phyloP scores from a whole-genome alignment of 2,113 vertebrate genomes.

The Pangasianodon gigas region DNA sequence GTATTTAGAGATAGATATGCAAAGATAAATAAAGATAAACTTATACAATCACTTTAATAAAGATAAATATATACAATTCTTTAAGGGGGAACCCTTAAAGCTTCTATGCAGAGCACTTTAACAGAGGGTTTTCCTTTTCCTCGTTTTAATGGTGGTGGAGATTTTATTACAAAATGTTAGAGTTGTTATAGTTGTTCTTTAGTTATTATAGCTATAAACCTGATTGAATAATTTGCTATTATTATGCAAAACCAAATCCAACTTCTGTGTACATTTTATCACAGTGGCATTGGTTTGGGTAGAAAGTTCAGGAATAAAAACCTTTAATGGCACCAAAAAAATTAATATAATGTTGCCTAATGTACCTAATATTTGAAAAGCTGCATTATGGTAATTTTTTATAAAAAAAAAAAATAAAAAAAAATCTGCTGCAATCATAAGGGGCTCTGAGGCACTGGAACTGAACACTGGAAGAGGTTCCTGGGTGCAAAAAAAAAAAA shows the following conservation, averaged over 20 bases:
- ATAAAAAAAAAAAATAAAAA: background rate
- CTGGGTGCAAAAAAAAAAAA: background rate
- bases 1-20: background rate
- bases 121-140: background rate
- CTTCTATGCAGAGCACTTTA: background rate
- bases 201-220: background rate
- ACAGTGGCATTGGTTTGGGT: background rate
- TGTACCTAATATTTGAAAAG: background rate
- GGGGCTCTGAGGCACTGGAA: background rate
- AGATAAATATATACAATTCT: background rate
- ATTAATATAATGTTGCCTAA: slow-evolving; percentile 11
- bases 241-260: background rate
- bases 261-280: background rate
- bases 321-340: background rate
- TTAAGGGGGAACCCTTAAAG: background rate
- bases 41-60: background rate
- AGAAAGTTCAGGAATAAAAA: background rate
- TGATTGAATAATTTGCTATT: background rate
- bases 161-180: background rate
- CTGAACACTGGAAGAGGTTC: background rate
- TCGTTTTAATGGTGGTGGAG: background rate
- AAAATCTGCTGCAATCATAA: background rate
- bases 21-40: background rate
- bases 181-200: background rate
- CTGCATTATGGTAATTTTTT: background rate